These are phyloP conservation scores for Acleris sparsana DNA, from an alignment of 2,888 invertebrate species.

Conservation along the genomic window DNA sequence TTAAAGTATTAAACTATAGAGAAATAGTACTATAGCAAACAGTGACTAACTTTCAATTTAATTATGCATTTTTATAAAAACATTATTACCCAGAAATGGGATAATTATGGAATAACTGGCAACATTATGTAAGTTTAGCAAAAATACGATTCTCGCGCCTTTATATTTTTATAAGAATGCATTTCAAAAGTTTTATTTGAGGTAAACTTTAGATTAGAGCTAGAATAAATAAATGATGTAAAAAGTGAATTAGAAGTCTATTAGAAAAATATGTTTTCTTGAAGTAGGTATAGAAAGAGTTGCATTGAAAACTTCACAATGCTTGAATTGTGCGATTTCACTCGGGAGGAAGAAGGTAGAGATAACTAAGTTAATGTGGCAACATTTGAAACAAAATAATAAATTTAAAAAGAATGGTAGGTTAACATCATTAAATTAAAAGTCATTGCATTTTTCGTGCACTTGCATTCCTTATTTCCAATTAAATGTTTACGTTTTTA, in stretches of 20 bases:
- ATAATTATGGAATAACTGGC: conserved; percentile 43
- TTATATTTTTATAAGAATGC: conserved; percentile 64
- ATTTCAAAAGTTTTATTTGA: conserved; percentile 45
- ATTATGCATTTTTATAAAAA: conserved; percentile 63
- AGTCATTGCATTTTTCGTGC: conserved; percentile 18
- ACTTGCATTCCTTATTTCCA: conserved; percentile 36
- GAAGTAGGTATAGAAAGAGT: conserved; percentile 65
- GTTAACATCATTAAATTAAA: neutral
- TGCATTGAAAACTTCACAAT: conserved; percentile 59
- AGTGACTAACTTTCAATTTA: conserved; percentile 54
- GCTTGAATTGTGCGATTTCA: conserved; percentile 49
- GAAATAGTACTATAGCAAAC: conserved; percentile 67
- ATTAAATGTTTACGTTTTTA: conserved; percentile 31
- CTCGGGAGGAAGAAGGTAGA: conserved; percentile 45
- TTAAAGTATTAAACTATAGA: conserved; percentile 69
- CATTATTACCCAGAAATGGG: conserved; percentile 50
- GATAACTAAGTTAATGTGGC: conserved; percentile 6
- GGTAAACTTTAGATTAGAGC: conserved; percentile 48
- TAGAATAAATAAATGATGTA: conserved; percentile 53
- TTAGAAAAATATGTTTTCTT: conserved; percentile 72
- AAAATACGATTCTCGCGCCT: conserved; percentile 54
- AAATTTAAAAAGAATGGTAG: neutral
- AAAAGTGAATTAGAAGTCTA: conserved; percentile 47
- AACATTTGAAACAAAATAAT: conserved; percentile 2
- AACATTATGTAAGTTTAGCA: conserved; percentile 54